Evolutionary conservation across 2,113 vertebrate species (phyloP), one percentile per base, ranked within the genome.

Genomic region (Sylvia atricapilla): DNA sequence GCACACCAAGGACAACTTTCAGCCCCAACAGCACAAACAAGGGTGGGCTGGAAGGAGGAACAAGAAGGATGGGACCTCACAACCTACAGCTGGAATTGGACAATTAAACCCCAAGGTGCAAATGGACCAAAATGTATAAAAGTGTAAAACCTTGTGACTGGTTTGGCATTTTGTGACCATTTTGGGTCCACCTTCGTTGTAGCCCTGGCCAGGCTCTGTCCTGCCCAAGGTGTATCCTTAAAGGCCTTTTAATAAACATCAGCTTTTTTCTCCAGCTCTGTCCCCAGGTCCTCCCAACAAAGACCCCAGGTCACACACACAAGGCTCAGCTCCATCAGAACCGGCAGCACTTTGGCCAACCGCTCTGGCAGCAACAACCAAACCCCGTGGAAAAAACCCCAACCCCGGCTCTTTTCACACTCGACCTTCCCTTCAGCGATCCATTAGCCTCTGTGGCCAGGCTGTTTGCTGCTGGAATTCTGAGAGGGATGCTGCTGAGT

Each of bases 401-500:
- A 78, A 0, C 17, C 63, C 68, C 2, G 28, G 15, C n/a, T 56
- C 47, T 88, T 88, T 59, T 63, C 59, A 27, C 47, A 55, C 82
- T 56, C 68, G 85, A 84, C 88, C 87, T 90, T 91, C 68, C 47
- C 75, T 20, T 41, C 64, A 95, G 83, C 56, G 2, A 5, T 5
- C 1, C 88, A 87, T 96, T 88, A 95, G 76, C 78, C 79, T 41
- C 56, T 17, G 74, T 58, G 37, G 15, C 16, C 24, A 6, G 46
- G 70, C 70, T 39, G 39, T 41, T 46, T 24, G 73, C 83, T 52
- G 80, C 93, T 55, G 3, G 4, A 35, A 18, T 44, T 19, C 0
- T 21, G 13, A 81, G 85, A 19, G 75, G 76, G 95, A 92, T 86
- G 85, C 93, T 93, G 93, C 92, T 52, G 94, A 56, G 90, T 84